Percentiles rank a stretch among this genome's conserved stretches.
phyloP scores from a whole-genome alignment of 1,140 invertebrate genomes.

The Rhagoletis zephyria region DNA sequence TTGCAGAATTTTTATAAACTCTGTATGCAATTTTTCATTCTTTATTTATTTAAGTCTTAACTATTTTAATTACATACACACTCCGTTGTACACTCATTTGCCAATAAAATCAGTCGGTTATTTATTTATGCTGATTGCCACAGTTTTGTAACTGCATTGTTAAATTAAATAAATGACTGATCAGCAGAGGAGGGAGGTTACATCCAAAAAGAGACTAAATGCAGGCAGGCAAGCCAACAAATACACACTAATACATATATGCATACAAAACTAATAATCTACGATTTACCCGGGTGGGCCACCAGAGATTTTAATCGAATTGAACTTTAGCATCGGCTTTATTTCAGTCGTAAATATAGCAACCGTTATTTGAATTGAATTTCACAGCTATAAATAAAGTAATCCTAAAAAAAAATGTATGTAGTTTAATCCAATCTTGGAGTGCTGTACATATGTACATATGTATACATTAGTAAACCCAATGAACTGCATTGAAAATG shows the following conservation, averaged over 20 bases:
- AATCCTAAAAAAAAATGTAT: no score
- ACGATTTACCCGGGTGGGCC: not conserved
- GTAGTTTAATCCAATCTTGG: no score
- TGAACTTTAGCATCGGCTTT: constrained; percentile 42
- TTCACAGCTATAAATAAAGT: not conserved
- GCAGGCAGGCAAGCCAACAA: not conserved
- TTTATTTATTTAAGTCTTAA: no score
- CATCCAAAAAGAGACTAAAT: constrained; percentile 1
- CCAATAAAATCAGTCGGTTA: not conserved
- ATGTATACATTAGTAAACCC: no score
- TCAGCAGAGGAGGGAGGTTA: not conserved
- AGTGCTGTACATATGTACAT: no score
- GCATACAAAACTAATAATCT: not conserved
- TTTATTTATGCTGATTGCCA: constrained; percentile 39
- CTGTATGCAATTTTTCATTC: no score
- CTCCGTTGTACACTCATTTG: no score
- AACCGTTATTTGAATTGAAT: constrained; percentile 40
- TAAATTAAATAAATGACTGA: constrained; percentile 19
- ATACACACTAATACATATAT: not conserved
- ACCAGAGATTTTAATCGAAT: not conserved
- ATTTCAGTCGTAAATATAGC: constrained; percentile 23
- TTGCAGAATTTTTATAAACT: no score
- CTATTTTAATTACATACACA: no score
- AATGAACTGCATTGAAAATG: no score
- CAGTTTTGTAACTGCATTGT: constrained; percentile 25